These are phyloP conservation scores for Polymixis flavicincta DNA, from an alignment of 2,888 invertebrate species.

Conservation along the genomic window DNA sequence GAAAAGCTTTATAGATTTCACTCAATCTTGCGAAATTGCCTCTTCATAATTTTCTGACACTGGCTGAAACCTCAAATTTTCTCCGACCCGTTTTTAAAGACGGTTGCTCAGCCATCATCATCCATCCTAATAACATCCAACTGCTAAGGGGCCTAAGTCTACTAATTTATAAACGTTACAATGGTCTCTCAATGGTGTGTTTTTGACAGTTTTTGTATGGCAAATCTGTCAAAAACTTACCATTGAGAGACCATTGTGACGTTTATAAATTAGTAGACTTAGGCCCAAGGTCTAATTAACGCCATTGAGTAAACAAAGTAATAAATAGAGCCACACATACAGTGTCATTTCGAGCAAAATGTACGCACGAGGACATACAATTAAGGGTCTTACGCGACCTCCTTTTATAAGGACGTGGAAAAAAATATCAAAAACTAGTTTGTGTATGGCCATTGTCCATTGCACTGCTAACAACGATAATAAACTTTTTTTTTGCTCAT, in stretches of 20 bases:
- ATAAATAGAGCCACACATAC: not conserved
- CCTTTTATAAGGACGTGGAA: conserved; percentile 59
- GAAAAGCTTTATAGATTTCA: not conserved
- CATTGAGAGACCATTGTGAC: no score
- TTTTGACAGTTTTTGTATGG: no score
- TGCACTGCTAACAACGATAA: conserved; percentile 62
- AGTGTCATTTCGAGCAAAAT: conserved; percentile 12
- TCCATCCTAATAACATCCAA: not conserved
- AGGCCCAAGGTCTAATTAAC: not conserved
- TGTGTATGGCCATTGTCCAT: conserved; percentile 75
- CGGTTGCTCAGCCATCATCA: not conserved
- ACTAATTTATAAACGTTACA: no score
- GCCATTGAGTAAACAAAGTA: not conserved
- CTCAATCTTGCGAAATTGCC: not conserved
- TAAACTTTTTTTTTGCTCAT: conserved; percentile 75
- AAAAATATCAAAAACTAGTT: conserved; percentile 67
- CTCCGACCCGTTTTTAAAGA: not conserved
- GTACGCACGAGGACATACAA: conserved; percentile 18
- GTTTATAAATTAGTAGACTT: no score
- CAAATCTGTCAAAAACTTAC: no score
- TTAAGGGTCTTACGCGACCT: conserved; percentile 56
- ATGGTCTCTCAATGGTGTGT: no score
- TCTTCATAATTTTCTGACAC: not conserved
- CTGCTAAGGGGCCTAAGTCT: no score
- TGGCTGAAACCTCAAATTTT: not conserved